Evolutionary conservation across 2,888 invertebrate species (phyloP), one percentile per base, ranked within the genome.

Genomic region (Catocala nupta): DNA sequence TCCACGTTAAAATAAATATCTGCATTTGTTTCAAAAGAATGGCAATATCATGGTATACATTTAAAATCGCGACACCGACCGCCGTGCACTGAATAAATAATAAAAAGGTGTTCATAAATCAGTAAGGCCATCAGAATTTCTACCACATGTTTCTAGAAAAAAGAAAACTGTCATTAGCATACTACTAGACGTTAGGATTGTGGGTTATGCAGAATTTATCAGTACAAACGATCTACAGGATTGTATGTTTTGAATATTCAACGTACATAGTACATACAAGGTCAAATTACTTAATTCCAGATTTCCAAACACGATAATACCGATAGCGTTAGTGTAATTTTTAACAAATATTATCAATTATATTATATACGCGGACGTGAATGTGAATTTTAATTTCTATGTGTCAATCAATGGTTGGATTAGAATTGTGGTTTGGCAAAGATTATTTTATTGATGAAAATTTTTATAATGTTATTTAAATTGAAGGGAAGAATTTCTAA

Each of bases 281-380:
- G 82, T 73, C 62, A 52, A 61, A 60, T 82, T 82, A 76, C 82
- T 71, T 69, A 75, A 80, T 62, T 70, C 59, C 61, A 70, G 68
- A 80, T 82, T 80, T 72, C 77, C 60, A 80, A 80, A 80, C 65
- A 70, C 70, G 71, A 80, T 79, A 75, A 59, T 33, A 47, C 61
- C 10, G 25, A 49, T 55, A 55, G 64, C 49, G 47, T 59, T 66
- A 71, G 59, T 48, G 57, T 52, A 57, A 70, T 74, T 70, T 69
- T 70, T 65, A 62, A 71, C 59, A 66, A 59, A 54, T 68, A 71
- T 77, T 75, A 72, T 65, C 60, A 63, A 71, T 71, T 73, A 65
- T 66, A 71, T 71, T 73, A 65, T 66, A 16, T 56, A 65, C 71
- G 73, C 67, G 47, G 47, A 70, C 63, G 55, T 59, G 67, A 60